phyloP scores from a whole-genome alignment of 2,888 invertebrate genomes.

The Craniophora ligustri region DNA sequence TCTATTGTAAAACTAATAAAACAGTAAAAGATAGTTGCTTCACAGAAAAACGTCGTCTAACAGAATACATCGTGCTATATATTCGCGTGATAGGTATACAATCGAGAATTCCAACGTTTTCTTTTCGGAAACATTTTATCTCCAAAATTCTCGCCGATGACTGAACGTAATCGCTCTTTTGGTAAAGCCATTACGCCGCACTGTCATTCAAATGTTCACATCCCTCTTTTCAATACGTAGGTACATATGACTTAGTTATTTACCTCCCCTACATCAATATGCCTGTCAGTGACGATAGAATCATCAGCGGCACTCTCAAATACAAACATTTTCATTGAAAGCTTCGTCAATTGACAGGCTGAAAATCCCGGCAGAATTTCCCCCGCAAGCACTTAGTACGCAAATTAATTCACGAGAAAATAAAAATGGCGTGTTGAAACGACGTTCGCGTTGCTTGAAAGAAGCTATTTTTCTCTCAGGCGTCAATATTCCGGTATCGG shows the following conservation, averaged over 20 bases:
- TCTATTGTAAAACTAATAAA: too few relatives aligned
- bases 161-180: constrained; percentile 30
- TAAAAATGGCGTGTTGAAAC: constrained; percentile 66
- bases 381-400: constrained; percentile 73
- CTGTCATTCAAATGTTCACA: constrained; percentile 39
- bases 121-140: constrained; percentile 10
- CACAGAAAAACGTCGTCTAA: neutral
- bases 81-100: constrained; percentile 5
- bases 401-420: constrained; percentile 80
- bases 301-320: constrained; percentile 63
- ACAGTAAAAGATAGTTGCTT: neutral
- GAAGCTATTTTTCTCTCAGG: constrained; percentile 71
- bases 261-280: constrained; percentile 46
- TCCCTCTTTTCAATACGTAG: constrained; percentile 31
- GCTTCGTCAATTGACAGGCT: constrained; percentile 66
- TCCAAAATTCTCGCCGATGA: constrained; percentile 9
- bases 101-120: constrained; percentile 8
- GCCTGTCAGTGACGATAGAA: constrained; percentile 54
- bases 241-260: constrained; percentile 53
- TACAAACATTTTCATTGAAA: constrained; percentile 70
- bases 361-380: constrained; percentile 69
- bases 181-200: constrained; percentile 30
- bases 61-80: constrained; percentile 9
- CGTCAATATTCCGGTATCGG: constrained; percentile 67
- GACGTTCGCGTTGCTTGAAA: constrained; percentile 70